These are phyloP conservation scores for Myripristis murdjan DNA, from an alignment of 2,797 vertebrate genomes.

Conservation along the genomic window DNA sequence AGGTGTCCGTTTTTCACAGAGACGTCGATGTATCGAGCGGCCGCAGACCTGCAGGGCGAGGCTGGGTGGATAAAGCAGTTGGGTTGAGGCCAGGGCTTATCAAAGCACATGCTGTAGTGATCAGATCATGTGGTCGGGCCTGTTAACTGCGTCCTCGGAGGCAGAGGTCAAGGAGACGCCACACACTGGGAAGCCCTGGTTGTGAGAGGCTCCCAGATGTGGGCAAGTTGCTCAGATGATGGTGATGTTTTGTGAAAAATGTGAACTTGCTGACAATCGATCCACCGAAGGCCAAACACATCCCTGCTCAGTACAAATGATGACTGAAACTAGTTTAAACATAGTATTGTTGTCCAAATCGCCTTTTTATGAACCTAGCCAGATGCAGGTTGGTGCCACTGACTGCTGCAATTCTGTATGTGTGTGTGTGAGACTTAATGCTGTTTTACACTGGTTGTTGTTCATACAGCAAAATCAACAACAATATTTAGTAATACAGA, in stretches of 20 bases:
- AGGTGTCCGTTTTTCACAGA: constrained; percentile 21
- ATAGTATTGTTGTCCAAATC: too few species aligned
- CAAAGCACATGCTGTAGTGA: constrained; percentile 38
- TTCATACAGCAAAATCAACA: too few species aligned
- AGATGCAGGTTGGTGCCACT: too few species aligned
- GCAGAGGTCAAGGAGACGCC: constrained; percentile 38
- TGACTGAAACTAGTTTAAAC: too few species aligned
- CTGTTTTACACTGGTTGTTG: too few species aligned
- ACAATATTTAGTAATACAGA: too few species aligned
- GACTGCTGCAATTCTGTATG: too few species aligned
- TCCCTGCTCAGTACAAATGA: neutral
- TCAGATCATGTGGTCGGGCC: constrained; percentile 34
- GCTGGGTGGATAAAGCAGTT: constrained; percentile 49
- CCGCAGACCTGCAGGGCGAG: constrained; percentile 30
- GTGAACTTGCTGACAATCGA: neutral
- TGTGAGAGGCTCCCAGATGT: neutral
- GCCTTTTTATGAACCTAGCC: too few species aligned
- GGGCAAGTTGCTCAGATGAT: neutral
- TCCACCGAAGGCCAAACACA: neutral
- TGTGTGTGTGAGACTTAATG: too few species aligned
- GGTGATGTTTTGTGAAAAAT: neutral
- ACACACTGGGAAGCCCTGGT: neutral
- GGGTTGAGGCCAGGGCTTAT: constrained; percentile 49
- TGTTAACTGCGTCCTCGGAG: constrained; percentile 16
- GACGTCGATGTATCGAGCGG: constrained; percentile 54